phyloP scores from a whole-genome alignment of 92 coral and sea anemone genomes.

The Nematostella vectensis region DNA sequence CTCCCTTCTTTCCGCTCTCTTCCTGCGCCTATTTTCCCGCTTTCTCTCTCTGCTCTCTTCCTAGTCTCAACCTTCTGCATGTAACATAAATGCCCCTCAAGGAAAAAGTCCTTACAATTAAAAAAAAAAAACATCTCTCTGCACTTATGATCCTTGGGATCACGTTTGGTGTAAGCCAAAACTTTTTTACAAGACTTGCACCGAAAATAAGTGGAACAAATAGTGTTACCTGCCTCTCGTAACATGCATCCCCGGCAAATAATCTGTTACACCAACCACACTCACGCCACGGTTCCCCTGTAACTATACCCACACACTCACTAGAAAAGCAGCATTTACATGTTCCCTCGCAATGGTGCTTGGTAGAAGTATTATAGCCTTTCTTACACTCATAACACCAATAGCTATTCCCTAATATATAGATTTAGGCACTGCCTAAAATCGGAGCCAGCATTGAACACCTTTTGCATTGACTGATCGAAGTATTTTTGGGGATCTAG shows the following conservation, averaged over 20 bases:
- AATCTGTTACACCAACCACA: not conserved
- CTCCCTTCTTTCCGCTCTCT: not conserved
- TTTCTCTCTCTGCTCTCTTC: not conserved
- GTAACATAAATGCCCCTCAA: constrained; percentile 2
- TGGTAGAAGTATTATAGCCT: not conserved
- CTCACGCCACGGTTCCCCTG: not conserved
- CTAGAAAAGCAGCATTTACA: not conserved
- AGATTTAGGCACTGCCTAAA: too few species aligned
- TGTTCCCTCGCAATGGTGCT: not conserved
- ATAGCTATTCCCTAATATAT: not conserved
- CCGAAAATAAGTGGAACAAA: not conserved
- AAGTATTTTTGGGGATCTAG: too few species aligned
- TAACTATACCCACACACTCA: not conserved
- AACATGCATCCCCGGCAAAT: not conserved
- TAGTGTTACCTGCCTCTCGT: not conserved
- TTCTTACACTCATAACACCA: not conserved
- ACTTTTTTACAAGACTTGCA: not conserved
- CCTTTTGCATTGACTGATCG: too few species aligned
- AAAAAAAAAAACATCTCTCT: not conserved
- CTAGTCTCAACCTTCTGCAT: not conserved
- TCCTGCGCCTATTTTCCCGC: not conserved
- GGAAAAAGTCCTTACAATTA: not conserved
- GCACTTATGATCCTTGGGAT: not conserved
- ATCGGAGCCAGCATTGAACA: too few species aligned
- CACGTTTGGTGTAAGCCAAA: not conserved